Evolutionary conservation across 2,797 vertebrate genomes (phyloP).

Genomic region (Eulemur coronatus): DNA sequence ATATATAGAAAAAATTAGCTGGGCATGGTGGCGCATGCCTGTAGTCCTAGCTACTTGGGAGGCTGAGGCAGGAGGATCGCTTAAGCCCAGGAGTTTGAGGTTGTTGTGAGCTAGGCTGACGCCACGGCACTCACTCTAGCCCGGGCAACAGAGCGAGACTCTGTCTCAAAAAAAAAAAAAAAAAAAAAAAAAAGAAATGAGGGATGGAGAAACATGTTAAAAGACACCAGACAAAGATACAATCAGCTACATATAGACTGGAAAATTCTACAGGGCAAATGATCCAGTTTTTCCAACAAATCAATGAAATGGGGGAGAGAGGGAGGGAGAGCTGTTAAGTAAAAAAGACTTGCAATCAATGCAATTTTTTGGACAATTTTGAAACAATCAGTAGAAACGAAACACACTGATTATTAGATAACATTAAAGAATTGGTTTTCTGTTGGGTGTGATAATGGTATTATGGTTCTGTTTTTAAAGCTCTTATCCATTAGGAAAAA

Average conservation of each 20-base stretch:
- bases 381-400: constrained; percentile 21
- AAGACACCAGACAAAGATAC: constrained; percentile 9
- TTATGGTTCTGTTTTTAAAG: constrained; percentile 36
- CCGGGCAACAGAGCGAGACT: no score
- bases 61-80: no score
- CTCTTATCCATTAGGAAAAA: constrained; percentile 13
- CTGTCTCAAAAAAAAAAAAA: no score
- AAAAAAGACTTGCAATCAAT: background rate
- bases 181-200: no score
- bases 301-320: constrained; percentile 5
- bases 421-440: constrained; percentile 7
- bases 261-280: constrained; percentile 58
- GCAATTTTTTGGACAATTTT: constrained; percentile 12
- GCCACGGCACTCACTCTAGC: no score
- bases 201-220: constrained; percentile 21
- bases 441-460: background rate
- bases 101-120: no score
- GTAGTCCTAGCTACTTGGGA: no score
- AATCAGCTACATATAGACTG: constrained; percentile 52
- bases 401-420: constrained; percentile 2
- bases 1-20: no score
- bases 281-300: constrained; percentile 45
- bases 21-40: no score
- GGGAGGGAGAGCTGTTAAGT: background rate
- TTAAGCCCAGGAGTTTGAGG: no score